Conservation (phyloP, 2,113 vertebrate genomes). For the Burhinus bistriatus region DNA sequence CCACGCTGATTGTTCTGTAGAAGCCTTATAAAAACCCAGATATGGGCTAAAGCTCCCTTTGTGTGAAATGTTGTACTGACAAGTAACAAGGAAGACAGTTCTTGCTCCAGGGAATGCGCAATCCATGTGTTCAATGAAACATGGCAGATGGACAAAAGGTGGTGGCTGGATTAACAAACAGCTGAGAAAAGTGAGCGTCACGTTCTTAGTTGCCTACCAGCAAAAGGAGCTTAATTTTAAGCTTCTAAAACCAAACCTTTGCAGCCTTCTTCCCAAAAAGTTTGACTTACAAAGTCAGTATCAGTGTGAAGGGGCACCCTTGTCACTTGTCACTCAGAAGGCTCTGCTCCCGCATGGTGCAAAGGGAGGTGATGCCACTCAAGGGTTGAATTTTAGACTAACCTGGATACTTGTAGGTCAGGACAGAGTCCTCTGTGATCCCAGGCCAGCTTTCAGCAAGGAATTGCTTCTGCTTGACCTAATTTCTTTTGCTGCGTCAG, state of each 20-base stretch:
- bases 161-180: slow-evolving; percentile 30
- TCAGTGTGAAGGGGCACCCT: neutral
- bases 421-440: neutral
- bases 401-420: neutral
- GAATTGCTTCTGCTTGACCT: slow-evolving; percentile 7
- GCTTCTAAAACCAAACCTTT: neutral
- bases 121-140: slow-evolving; percentile 58
- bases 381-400: neutral
- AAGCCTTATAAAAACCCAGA: neutral
- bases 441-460: neutral
- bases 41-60: neutral
- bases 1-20: neutral
- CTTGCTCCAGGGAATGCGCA: slow-evolving; percentile 41
- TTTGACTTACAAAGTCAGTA: neutral
- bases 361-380: neutral
- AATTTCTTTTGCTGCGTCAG: neutral
- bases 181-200: neutral
- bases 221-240: neutral
- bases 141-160: slow-evolving; percentile 56
- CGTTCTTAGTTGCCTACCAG: neutral
- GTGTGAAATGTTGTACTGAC: neutral
- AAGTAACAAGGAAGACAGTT: slow-evolving; percentile 34
- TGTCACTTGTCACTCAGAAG: neutral
- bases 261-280: neutral
- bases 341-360: neutral